Base-by-base conservation (phyloP, 2,113 vertebrate genomes). In the Pagrus major region DNA sequence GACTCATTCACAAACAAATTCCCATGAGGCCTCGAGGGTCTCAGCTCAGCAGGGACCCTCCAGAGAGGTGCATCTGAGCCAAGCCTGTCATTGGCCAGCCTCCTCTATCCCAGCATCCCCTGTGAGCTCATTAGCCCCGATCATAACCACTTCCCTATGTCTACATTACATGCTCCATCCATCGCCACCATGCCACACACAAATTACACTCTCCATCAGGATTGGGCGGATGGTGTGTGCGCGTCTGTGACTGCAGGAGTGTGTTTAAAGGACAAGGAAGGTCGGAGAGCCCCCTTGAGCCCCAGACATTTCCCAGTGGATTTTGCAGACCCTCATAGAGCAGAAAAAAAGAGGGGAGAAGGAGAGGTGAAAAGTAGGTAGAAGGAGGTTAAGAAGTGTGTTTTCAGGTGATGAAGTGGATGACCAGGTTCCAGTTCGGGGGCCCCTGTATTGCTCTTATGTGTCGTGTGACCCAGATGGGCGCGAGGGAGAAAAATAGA, bases 61-160 rank as follows among this genome's bases (percentile, higher is more conserved):
- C 65, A 31, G 77, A 79, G 84, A 82, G 42, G 37, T 66, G 85
- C 61, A 84, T 83, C 52, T 44, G 73, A 88, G 66, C 73, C 73
- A 52, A 21, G 60, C 27, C 49, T 49, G 20, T 78, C 59, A 89
- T 88, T 87, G 86, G 86, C 80, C 78, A 23, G 82, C 75, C 74
- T 51, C 60, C 78, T 76, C 65, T 58, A 64, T 85, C 73, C 55
- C 68, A 37, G 72, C 9, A 52, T 94, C 92, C 93, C 91, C 73
- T 87, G 92, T 94, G 93, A 92, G 91, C 93, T 94, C 92, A 94
- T 94, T 94, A 94, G 89, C 91, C 88, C 86, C 89, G 80, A 93
- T 94, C 91, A 92, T 90, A 86, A 86, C 91, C 88, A 89, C 93
- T 91, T 90, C 88, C 83, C 84, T 84, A 80, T 78, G 76, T 87